Evolutionary conservation across 2,113 vertebrate species (phyloP).

Genomic region (Mesocricetus auratus): DNA sequence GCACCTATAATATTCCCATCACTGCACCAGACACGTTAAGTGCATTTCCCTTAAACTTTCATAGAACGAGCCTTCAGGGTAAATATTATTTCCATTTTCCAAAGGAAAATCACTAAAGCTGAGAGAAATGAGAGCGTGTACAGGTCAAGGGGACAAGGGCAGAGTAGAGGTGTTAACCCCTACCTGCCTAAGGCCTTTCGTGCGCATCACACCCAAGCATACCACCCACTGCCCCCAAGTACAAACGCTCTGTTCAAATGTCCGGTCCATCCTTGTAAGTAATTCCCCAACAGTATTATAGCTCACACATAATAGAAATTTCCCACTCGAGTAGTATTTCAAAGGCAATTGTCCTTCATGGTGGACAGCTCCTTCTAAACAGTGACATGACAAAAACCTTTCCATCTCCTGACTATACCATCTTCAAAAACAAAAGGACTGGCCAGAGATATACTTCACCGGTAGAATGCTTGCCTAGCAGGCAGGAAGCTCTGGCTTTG

Average conservation of each 20-base stretch:
- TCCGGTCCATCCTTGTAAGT: background rate
- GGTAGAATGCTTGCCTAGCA: background rate
- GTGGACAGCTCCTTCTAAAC: background rate
- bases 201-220: background rate
- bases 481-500: background rate
- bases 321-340: background rate
- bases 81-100: slow-evolving; percentile 43
- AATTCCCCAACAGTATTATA: background rate
- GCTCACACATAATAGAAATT: background rate
- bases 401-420: background rate
- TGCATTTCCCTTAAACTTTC: slow-evolving; percentile 28
- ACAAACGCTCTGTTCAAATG: background rate
- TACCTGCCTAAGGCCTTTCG: background rate
- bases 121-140: background rate
- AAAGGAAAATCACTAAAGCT: background rate
- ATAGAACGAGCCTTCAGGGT: slow-evolving; percentile 17
- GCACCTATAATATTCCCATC: background rate
- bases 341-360: background rate
- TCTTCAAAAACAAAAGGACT: background rate
- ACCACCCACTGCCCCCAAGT: no score
- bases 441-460: background rate
- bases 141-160: background rate
- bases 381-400: background rate
- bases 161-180: background rate
- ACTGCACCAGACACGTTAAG: background rate